Evolutionary conservation across 2,113 vertebrate species (phyloP), one percentile per base, ranked within the genome.

Genomic region (Sinocyclocheilus anshuiensis): DNA sequence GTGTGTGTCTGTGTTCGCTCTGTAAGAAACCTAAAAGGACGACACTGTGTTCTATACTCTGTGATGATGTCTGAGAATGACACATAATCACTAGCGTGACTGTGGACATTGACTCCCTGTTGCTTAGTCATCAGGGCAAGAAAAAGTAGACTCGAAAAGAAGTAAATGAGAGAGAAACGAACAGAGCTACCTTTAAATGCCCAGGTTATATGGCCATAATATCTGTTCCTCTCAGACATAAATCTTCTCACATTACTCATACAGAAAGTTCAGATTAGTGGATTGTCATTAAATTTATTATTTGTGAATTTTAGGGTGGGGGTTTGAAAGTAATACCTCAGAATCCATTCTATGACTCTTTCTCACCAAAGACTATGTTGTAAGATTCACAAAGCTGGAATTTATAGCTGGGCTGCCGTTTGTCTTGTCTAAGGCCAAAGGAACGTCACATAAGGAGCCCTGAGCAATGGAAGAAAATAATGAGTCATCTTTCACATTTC

Each of bases 71-170:
- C 48, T 53, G 48, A 50, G 45, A 50, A 26, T 76, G 74, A 76
- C n/a, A 50, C 74, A 26, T 53, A 26, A 53, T 77, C 75, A 55
- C 45, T 53, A 53, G 75, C 1, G 4, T 24, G 75, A 77, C 50
- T 77, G 74, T 76, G 74, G 74, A 76, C 74, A 76, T 50, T 50
- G 74, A 76, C 74, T 76, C 42, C 12, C 42, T 50, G 48, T 55
- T 55, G 75, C 75, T 55, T 33, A 77, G 75, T 77, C 45, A 77
- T 77, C 75, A 77, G 8, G 24, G n/a, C 15, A 55, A 6, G 48
- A 77, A 77, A 77, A 50, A 29, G 24, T 29, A 77, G 24, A 77
- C 45, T 53, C 48, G 42, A 29, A 77, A 29, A 77, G 24, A 50
- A 55, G 75, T 77, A 13, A 29, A 53, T 8, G 24, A 55, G 16